A percentile compares a stretch with the other conserved stretches of the same genome.
phyloP scores from a whole-genome alignment of 2,888 invertebrate species.

The Heterodera filipjevi region DNA sequence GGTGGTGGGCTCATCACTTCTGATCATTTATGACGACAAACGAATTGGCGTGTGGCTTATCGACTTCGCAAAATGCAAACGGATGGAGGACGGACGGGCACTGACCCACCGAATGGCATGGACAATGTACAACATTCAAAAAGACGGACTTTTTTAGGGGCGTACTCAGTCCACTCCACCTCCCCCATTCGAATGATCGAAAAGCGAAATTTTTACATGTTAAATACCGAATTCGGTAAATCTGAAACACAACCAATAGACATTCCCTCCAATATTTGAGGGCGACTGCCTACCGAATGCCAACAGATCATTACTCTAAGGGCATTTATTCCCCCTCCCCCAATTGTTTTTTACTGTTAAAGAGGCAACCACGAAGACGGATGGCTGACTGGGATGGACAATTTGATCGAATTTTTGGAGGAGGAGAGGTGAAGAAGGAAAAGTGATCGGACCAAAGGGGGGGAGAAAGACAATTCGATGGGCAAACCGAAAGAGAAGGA shows the following conservation, averaged over 20 bases:
- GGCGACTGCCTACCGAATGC: no score
- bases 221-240: no score
- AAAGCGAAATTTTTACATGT: no score
- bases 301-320: no score
- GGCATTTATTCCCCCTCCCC: no score
- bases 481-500: background rate
- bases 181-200: no score
- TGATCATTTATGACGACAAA: constrained; percentile 15
- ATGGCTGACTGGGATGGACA: constrained; percentile 86
- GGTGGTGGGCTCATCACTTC: constrained; percentile 76
- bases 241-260: no score
- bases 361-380: constrained; percentile 94
- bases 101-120: constrained; percentile 82
- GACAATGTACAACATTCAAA: constrained; percentile 70
- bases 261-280: no score
- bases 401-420: constrained; percentile 73
- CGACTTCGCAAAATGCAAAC: constrained; percentile 90
- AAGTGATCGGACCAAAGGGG: background rate
- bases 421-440: background rate
- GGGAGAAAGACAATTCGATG: no score
- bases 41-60: constrained; percentile 89
- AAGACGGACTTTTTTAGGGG: background rate
- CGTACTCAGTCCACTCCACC: background rate
- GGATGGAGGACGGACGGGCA: constrained; percentile 70
- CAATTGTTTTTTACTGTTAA: background rate